Evolutionary conservation across 2,113 vertebrate genomes (phyloP).

Genomic region (Grus americana): DNA sequence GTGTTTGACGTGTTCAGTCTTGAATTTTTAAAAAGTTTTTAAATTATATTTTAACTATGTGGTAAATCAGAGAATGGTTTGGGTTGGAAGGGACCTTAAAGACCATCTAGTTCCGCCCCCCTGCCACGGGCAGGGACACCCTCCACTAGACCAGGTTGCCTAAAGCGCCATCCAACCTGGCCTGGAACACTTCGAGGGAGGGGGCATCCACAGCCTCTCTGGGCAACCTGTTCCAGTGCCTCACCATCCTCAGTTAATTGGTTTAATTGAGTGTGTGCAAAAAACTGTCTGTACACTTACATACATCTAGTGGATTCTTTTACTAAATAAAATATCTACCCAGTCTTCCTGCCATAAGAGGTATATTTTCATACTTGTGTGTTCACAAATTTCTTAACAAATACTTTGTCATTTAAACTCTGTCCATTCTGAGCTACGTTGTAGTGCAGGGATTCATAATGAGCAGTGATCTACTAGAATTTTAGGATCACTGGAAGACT

Average conservation of each 20-base stretch:
- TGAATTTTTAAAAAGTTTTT: not conserved
- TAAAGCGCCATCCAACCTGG: too few relatives aligned
- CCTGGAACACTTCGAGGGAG: too few relatives aligned
- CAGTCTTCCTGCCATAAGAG: not conserved
- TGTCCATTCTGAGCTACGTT: rapidly evolving
- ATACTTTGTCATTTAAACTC: not conserved
- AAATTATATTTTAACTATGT: not conserved
- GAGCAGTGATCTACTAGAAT: not conserved
- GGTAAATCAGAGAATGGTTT: not conserved
- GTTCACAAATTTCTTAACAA: not conserved
- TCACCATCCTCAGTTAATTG: too few relatives aligned
- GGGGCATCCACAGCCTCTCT: too few relatives aligned
- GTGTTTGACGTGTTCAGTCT: not conserved
- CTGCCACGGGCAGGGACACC: too few relatives aligned
- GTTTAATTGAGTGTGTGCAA: not conserved
- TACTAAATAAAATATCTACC: not conserved
- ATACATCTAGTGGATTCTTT: not conserved
- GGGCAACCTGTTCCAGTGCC: too few relatives aligned
- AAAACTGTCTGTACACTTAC: not conserved
- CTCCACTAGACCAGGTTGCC: too few relatives aligned
- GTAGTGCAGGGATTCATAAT: not conserved
- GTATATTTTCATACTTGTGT: not conserved
- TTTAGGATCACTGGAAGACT: not conserved
- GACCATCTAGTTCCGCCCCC: too few relatives aligned
- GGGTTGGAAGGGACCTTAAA: too few relatives aligned